A percentile compares a stretch with the other conserved stretches of the same genome.
phyloP scores from a whole-genome alignment of 2,888 invertebrate species.

The Campoplex nolae region DNA sequence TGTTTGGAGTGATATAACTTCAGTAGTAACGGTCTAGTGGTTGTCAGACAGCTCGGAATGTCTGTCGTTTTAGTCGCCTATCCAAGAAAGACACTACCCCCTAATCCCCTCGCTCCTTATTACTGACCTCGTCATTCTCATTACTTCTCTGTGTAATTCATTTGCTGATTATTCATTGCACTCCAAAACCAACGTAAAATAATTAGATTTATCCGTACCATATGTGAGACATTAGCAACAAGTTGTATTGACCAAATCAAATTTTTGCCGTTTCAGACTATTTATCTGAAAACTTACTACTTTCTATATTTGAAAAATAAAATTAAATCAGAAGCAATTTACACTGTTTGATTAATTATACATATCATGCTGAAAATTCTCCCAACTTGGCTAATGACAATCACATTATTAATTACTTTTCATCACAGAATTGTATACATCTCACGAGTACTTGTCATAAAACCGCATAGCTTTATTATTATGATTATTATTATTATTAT shows the following conservation, averaged over 20 bases:
- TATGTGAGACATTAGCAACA: not conserved
- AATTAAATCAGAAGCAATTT: not conserved
- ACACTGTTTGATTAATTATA: not conserved
- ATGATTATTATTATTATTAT: not conserved
- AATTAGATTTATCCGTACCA: not conserved
- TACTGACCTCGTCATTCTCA: slow-evolving; percentile 1
- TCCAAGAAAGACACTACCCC: not conserved
- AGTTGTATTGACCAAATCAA: not conserved
- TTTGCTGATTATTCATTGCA: slow-evolving; percentile 44
- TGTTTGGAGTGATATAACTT: slow-evolving; percentile 9
- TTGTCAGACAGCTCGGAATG: slow-evolving; percentile 58
- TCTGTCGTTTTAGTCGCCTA: slow-evolving; percentile 19
- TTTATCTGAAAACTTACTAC: not conserved
- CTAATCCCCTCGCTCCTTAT: not conserved
- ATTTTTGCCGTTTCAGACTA: not conserved
- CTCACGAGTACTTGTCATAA: not conserved
- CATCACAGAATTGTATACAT: not conserved
- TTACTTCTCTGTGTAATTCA: slow-evolving; percentile 52
- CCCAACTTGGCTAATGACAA: not conserved
- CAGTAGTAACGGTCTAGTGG: slow-evolving; percentile 49
- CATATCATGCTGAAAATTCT: not conserved
- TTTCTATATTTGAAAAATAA: not conserved
- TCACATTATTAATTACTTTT: not conserved
- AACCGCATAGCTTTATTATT: no score
- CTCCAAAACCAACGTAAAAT: not conserved